Evolutionary conservation across 1,140 invertebrate genomes (phyloP).

Genomic region (Charaxes varanes): DNA sequence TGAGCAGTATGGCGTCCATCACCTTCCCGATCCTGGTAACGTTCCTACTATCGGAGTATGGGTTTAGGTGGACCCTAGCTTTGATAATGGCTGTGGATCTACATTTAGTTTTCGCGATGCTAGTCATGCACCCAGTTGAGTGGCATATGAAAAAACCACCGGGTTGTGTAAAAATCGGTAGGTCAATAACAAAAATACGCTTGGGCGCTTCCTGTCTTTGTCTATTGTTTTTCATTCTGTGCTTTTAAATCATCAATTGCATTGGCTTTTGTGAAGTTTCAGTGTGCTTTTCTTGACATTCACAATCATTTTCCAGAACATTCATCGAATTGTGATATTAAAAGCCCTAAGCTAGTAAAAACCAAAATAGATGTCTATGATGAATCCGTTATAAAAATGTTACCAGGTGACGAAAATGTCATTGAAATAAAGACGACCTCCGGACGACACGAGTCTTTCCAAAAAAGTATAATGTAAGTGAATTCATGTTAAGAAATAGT

Average conservation of each 20-base stretch:
- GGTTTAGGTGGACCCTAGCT: constrained; percentile 54
- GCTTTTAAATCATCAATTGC: constrained; percentile 1
- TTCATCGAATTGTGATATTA: constrained; percentile 30
- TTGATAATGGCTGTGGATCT: constrained; percentile 60
- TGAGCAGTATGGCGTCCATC: constrained; percentile 62
- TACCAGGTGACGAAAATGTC: constrained; percentile 42
- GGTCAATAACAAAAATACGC: background rate
- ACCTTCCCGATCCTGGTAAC: constrained; percentile 61
- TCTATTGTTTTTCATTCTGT: background rate
- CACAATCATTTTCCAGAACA: constrained; percentile 30
- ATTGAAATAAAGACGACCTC: constrained; percentile 30
- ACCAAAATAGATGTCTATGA: constrained; percentile 32
- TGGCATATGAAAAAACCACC: constrained; percentile 47
- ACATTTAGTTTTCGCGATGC: constrained; percentile 59
- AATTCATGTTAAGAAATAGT: too few relatives aligned
- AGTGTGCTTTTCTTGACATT: constrained; percentile 7
- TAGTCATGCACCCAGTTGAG: constrained; percentile 65
- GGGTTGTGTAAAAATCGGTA: constrained; percentile 16
- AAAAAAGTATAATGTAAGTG: constrained; percentile 61
- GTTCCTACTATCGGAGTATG: constrained; percentile 49
- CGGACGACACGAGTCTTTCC: constrained; percentile 43
- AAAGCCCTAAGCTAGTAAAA: constrained; percentile 22
- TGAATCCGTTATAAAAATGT: constrained; percentile 50
- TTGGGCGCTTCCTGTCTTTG: background rate
- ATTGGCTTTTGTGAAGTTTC: background rate